These are phyloP conservation scores for Phyllotreta cruciferae DNA, from an alignment of 2,888 invertebrate species.

Conservation along the genomic window DNA sequence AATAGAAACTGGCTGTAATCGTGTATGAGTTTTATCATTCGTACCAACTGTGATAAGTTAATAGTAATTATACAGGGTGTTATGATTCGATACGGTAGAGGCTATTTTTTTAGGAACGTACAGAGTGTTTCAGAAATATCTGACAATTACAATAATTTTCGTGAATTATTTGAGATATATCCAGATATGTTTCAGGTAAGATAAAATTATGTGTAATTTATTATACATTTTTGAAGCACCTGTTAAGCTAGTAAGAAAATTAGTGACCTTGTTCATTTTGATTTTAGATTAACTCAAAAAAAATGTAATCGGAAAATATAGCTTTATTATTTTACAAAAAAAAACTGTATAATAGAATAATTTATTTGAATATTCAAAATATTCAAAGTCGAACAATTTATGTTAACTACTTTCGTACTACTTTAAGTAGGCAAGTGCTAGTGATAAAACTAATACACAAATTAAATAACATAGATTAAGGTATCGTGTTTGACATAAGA, in stretches of 20 bases:
- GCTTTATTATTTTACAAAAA: no score
- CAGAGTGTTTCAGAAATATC: neutral
- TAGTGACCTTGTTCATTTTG: no score
- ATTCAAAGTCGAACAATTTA: neutral
- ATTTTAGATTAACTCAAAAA: no score
- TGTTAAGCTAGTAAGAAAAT: no score
- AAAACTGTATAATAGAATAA: no score
- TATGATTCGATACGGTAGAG: no score
- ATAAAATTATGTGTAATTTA: neutral
- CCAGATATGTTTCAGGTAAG: no score
- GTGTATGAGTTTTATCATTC: conserved; percentile 41
- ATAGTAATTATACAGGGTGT: neutral
- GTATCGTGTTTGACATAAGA: conserved; percentile 56
- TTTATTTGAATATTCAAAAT: no score
- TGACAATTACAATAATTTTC: neutral
- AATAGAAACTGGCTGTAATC: conserved; percentile 49
- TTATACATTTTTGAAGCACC: no score
- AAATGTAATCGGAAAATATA: no score
- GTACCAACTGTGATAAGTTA: conserved; percentile 15
- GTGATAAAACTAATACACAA: conserved; percentile 42
- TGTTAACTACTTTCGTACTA: conserved; percentile 13
- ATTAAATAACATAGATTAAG: conserved; percentile 49
- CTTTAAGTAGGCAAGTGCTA: conserved; percentile 16
- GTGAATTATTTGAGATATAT: no score
- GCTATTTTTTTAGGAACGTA: neutral